Conservation (phyloP, 2,888 invertebrate species). For the Eristalinus aeneus region DNA sequence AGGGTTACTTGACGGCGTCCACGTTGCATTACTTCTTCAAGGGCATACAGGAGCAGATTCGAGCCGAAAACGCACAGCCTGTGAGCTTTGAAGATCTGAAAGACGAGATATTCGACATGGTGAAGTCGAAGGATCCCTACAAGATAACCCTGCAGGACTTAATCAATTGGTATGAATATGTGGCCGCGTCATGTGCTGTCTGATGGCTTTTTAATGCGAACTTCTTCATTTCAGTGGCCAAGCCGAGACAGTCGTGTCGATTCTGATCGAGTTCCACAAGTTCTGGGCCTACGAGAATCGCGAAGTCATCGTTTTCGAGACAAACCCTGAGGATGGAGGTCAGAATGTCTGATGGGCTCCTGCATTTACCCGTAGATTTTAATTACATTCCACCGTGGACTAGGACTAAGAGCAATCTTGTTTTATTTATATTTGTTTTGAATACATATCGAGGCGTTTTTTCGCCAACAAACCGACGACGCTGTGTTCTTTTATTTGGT, state of each 20-base stretch:
- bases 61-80: conserved; percentile 92
- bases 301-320: conserved; percentile 88
- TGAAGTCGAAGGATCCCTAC: conserved; percentile 91
- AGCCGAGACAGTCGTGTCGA: conserved; percentile 96
- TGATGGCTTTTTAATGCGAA: conserved; percentile 34
- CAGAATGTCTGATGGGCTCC: conserved; percentile 75
- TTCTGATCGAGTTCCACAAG: conserved; percentile 96
- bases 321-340: conserved; percentile 75
- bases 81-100: conserved; percentile 96
- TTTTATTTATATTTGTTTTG: conserved; percentile 12
- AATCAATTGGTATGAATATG: conserved; percentile 83
- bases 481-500: background rate
- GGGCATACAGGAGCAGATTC: conserved; percentile 96
- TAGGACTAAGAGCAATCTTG: conserved; percentile 19
- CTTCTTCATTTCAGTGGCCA: conserved; percentile 86
- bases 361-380: conserved; percentile 25
- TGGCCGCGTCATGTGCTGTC: background rate
- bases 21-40: conserved; percentile 96
- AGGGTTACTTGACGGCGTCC: conserved; percentile 94
- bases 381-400: conserved; percentile 58
- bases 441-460: background rate
- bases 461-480: background rate
- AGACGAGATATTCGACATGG: conserved; percentile 99
- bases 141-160: conserved; percentile 94
- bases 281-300: conserved; percentile 98